A percentile compares a stretch with the other conserved stretches of the same genome.
Conservation (phyloP, 2,113 vertebrate species). For the Phylloscopus trochilus region DNA sequence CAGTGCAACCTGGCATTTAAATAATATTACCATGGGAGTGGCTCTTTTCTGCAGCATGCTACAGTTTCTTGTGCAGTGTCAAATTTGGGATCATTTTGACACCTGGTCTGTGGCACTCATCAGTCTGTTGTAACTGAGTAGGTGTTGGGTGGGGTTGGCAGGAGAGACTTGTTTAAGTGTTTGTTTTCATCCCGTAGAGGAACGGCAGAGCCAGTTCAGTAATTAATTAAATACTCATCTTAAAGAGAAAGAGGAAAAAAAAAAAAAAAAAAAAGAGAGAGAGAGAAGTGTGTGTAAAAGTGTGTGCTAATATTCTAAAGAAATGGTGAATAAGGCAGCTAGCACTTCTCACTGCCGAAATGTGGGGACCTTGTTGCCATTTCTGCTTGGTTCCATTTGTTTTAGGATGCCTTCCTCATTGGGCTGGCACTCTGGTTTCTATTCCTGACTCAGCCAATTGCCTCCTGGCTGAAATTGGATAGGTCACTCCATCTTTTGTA, state of each 20-base stretch:
- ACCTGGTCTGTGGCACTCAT: constrained; percentile 40
- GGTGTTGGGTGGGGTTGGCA: constrained; percentile 45
- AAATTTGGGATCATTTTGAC: constrained; percentile 29
- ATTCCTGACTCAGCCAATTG: constrained; percentile 6
- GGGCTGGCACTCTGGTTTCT: background rate
- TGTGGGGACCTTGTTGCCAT: background rate
- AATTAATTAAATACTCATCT: background rate
- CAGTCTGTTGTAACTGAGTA: constrained; percentile 43
- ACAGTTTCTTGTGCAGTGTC: background rate
- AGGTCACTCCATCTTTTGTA: constrained; percentile 10
- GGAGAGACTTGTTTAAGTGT: constrained; percentile 14
- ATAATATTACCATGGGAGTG: background rate
- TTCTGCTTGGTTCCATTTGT: background rate
- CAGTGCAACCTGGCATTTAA: background rate
- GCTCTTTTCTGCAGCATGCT: background rate
- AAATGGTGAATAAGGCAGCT: background rate
- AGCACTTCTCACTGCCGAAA: background rate
- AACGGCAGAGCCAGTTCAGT: background rate
- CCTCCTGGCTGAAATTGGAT: constrained; percentile 17
- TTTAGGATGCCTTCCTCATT: background rate
- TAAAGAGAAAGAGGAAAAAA: background rate
- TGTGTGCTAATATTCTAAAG: background rate
- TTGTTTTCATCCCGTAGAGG: constrained; percentile 34
- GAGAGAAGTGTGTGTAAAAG: too few relatives aligned
- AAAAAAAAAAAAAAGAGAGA: background rate